Evolutionary conservation across 1,140 invertebrate species (phyloP).

Genomic region (Uloborus diversus): DNA sequence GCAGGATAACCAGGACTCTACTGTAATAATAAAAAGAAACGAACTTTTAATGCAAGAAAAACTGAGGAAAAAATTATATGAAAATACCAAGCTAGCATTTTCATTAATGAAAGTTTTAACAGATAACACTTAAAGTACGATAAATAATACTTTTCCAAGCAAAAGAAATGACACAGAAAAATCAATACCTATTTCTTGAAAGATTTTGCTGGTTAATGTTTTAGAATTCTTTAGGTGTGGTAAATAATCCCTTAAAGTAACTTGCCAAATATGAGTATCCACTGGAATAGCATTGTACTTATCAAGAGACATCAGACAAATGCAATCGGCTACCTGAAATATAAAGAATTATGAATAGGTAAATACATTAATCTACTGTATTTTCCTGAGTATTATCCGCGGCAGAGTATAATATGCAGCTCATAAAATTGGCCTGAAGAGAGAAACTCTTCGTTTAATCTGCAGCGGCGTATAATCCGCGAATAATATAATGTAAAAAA

Average conservation of each 20-base stretch:
- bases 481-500: no score
- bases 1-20: no score
- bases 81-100: not conserved
- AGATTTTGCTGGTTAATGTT: slow-evolving; percentile 82
- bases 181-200: slow-evolving; percentile 78
- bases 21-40: not conserved
- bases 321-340: slow-evolving; percentile 92
- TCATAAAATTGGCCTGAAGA: no score
- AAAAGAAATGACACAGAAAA: not conserved
- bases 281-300: slow-evolving; percentile 90
- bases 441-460: no score
- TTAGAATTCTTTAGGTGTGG: slow-evolving; percentile 81
- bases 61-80: not conserved
- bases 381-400: no score
- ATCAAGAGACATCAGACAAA: slow-evolving; percentile 95
- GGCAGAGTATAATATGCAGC: no score
- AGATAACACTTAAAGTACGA: not conserved
- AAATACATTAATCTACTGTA: no score
- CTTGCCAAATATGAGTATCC: slow-evolving; percentile 96
- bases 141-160: not conserved
- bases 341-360: slow-evolving; percentile 50
- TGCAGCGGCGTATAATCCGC: no score
- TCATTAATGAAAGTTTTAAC: not conserved
- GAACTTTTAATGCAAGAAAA: not conserved
- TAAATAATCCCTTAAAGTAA: slow-evolving; percentile 83